Evolutionary conservation across 2,888 invertebrate species (phyloP).

Genomic region (Xanthorhoe designata): DNA sequence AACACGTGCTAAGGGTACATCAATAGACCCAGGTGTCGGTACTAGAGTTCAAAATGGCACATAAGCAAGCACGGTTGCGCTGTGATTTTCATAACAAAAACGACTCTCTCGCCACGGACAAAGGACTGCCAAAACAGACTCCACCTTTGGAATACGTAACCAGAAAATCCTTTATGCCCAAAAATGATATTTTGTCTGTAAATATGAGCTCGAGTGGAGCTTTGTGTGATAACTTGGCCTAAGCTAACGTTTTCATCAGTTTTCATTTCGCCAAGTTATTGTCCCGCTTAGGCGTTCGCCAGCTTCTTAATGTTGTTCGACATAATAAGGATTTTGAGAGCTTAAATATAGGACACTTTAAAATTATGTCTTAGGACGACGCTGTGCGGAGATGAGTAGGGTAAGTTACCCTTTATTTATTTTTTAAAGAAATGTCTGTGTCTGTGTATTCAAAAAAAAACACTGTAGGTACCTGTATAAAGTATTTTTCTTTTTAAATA

Average conservation of each 20-base stretch:
- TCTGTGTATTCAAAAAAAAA: no score
- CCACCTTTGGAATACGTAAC: slow-evolving; percentile 51
- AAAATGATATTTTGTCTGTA: slow-evolving; percentile 55
- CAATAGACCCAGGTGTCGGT: slow-evolving; percentile 11
- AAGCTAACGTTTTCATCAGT: slow-evolving; percentile 39
- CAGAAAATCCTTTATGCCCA: slow-evolving; percentile 48
- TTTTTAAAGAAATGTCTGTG: background rate
- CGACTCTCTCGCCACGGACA: slow-evolving; percentile 43
- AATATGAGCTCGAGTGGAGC: slow-evolving; percentile 47
- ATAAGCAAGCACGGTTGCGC: slow-evolving; percentile 15
- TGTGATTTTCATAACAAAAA: slow-evolving; percentile 49
- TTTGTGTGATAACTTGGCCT: slow-evolving; percentile 39
- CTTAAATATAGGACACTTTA: slow-evolving; percentile 28
- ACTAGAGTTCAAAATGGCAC: slow-evolving; percentile 16
- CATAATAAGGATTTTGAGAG: slow-evolving; percentile 22
- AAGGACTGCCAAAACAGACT: slow-evolving; percentile 44
- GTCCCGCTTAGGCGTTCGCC: slow-evolving; percentile 14
- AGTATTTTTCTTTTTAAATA: no score
- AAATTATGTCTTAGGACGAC: background rate
- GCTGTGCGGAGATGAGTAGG: background rate
- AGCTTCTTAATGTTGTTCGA: slow-evolving; percentile 18
- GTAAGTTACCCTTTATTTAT: background rate
- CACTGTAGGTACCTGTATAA: no score
- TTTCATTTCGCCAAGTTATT: slow-evolving; percentile 34
- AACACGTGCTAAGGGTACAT: slow-evolving; percentile 1